phyloP scores from a whole-genome alignment of 2,113 vertebrate genomes.

The Trichomycterus rosablanca region DNA sequence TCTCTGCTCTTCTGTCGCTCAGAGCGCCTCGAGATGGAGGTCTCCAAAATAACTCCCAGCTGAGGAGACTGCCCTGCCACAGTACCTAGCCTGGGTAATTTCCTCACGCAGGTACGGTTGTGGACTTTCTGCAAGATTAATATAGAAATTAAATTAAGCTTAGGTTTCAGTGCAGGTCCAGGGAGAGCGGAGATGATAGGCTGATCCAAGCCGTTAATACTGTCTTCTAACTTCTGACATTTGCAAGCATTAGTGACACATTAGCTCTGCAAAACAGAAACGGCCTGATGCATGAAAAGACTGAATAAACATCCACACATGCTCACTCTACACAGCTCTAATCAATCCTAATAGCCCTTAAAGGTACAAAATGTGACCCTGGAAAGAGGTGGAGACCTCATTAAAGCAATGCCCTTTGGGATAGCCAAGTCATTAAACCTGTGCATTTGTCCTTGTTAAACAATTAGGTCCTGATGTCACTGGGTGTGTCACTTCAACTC shows the following conservation, averaged over 20 bases:
- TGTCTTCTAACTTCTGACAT: slow-evolving; percentile 8
- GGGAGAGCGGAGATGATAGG: slow-evolving; percentile 20
- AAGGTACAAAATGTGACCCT: slow-evolving; percentile 21
- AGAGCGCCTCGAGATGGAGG: slow-evolving; percentile 28
- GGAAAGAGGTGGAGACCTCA: slow-evolving; percentile 38
- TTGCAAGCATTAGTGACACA: not conserved
- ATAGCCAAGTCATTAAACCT: slow-evolving; percentile 33
- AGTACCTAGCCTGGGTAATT: slow-evolving; percentile 20
- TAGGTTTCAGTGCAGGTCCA: slow-evolving; percentile 21
- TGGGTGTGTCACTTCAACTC: slow-evolving; percentile 20
- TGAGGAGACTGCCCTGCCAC: slow-evolving; percentile 13
- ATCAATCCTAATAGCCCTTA: slow-evolving; percentile 13
- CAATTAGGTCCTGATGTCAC: slow-evolving; percentile 33
- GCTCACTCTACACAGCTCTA: slow-evolving; percentile 19
- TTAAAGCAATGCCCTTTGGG: slow-evolving; percentile 40
- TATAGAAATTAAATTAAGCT: slow-evolving; percentile 42
- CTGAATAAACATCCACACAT: slow-evolving; percentile 21
- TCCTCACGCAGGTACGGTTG: slow-evolving; percentile 6
- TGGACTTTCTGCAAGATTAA: slow-evolving; percentile 25
- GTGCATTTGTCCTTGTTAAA: slow-evolving; percentile 24
- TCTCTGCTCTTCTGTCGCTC: slow-evolving; percentile 23
- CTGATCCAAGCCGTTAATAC: slow-evolving; percentile 17
- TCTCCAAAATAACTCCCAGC: slow-evolving; percentile 28
- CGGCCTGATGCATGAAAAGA: slow-evolving; percentile 19
- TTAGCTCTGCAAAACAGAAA: slow-evolving; percentile 2